Conservation (phyloP, 2,888 invertebrate species). For the Agriopis marginaria region DNA sequence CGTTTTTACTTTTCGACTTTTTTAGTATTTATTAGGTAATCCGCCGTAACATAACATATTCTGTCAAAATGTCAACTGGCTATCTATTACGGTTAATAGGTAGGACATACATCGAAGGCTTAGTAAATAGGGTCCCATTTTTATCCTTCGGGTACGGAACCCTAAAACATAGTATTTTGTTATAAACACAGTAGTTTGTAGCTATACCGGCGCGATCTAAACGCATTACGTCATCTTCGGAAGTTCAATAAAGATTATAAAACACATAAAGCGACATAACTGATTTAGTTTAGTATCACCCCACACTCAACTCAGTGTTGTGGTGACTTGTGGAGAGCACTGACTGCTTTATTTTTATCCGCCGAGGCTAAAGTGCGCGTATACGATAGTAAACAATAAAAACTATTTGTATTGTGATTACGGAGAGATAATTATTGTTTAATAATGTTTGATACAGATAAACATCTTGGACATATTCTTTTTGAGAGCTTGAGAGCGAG, state of each 20-base stretch:
- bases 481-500: slow-evolving; percentile 52
- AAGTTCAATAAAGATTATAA: no score
- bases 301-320: not conserved
- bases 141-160: no score
- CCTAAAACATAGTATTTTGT: no score
- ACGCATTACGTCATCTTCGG: not conserved
- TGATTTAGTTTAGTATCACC: not conserved
- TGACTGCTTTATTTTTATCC: slow-evolving; percentile 14
- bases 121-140: no score
- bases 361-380: slow-evolving; percentile 1
- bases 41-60: no score
- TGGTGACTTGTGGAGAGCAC: not conserved
- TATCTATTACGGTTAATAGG: no score
- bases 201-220: not conserved
- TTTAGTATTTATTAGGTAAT: no score
- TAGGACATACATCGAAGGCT: no score
- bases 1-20: no score
- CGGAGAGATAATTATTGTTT: slow-evolving; percentile 23
- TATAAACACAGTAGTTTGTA: no score
- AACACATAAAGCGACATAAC: no score
- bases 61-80: no score
- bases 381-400: not conserved
- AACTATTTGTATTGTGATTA: not conserved
- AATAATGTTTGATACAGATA: slow-evolving; percentile 42
- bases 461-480: slow-evolving; percentile 59